Evolutionary conservation across 2,797 vertebrate species (phyloP).

Genomic region (Iguana delicatissima): DNA sequence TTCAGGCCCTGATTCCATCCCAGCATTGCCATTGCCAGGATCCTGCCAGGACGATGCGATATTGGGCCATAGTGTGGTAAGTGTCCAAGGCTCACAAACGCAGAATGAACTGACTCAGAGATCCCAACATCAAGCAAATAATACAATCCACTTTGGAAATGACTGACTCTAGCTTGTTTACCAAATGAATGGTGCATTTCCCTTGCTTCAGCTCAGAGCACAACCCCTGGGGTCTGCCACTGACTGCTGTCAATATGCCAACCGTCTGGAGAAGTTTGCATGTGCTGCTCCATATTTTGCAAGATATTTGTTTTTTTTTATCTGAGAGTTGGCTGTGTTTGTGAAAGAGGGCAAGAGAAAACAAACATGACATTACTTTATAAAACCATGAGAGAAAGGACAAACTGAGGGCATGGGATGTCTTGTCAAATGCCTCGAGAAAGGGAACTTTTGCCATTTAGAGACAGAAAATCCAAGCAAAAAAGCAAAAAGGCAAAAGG

Average conservation of each 20-base stretch:
- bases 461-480: not conserved
- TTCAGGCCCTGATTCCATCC: no score
- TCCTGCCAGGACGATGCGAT: no score
- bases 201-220: not conserved
- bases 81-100: not conserved
- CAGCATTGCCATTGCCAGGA: no score
- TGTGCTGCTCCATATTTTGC: not conserved
- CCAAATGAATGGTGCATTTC: not conserved
- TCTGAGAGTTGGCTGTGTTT: not conserved
- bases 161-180: not conserved
- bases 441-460: constrained; percentile 9
- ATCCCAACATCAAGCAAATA: not conserved
- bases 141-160: not conserved
- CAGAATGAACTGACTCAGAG: not conserved
- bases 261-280: not conserved
- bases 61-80: no score
- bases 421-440: not conserved
- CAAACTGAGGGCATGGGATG: not conserved
- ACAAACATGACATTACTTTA: not conserved
- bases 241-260: not conserved
- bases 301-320: not conserved
- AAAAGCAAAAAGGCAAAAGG: no score
- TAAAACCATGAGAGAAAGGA: not conserved
- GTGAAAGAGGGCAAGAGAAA: not conserved
- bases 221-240: not conserved